These are phyloP conservation scores for Leucophenga maculata DNA, from an alignment of 2,888 invertebrate species.

Conservation along the genomic window DNA sequence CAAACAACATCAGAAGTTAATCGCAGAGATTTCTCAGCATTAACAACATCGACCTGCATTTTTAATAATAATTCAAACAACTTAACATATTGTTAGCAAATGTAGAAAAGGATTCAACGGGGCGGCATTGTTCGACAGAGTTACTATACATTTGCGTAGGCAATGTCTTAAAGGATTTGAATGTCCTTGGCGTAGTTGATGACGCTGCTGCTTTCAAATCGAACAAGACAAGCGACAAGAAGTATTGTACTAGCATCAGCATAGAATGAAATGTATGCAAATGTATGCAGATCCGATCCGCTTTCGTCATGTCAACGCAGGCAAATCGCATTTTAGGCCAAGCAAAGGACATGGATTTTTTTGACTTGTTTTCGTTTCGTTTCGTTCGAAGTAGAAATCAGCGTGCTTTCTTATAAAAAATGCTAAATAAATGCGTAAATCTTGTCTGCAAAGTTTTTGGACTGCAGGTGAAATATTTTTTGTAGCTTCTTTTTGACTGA, in stretches of 20 bases:
- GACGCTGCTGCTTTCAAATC: conserved; percentile 13
- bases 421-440: conserved; percentile 65
- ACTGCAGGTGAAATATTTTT: conserved; percentile 36
- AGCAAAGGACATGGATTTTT: conserved; percentile 25
- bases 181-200: conserved; percentile 60
- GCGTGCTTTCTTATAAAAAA: conserved; percentile 62
- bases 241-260: not conserved
- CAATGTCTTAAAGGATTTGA: conserved; percentile 62
- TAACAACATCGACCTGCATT: conserved; percentile 28
- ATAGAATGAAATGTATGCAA: conserved; percentile 63
- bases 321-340: conserved; percentile 56
- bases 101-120: conserved; percentile 33
- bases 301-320: conserved; percentile 68
- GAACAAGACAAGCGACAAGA: not conserved
- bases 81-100: conserved; percentile 64
- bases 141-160: conserved; percentile 23
- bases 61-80: conserved; percentile 37
- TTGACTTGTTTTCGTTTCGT: conserved; percentile 5
- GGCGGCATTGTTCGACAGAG: conserved; percentile 37
- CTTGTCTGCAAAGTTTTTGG: conserved; percentile 50
- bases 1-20: conserved; percentile 53
- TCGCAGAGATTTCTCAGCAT: conserved; percentile 51
- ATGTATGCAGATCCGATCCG: conserved; percentile 71
- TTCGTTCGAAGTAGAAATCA: conserved; percentile 42
- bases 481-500: not conserved